These are phyloP conservation scores for Drosophila quinaria DNA, from an alignment of 2,888 invertebrate species.

Conservation along the genomic window DNA sequence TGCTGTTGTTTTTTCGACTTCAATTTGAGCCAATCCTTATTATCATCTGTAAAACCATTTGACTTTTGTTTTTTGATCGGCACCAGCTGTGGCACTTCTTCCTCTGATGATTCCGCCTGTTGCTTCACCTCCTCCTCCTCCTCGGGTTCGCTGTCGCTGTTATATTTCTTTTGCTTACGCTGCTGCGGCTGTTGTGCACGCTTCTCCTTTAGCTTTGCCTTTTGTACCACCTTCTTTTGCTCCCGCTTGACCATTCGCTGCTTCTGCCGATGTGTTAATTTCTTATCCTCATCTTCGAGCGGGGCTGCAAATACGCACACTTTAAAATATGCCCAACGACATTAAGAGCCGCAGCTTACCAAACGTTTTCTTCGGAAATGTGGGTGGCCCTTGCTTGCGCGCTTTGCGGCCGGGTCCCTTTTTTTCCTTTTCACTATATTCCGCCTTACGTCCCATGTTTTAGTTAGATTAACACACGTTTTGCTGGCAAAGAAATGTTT, in stretches of 20 bases:
- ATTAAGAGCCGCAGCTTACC: conserved; percentile 66
- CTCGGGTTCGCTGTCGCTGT: conserved; percentile 81
- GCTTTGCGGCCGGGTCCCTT: conserved; percentile 95
- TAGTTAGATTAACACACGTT: conserved; percentile 12
- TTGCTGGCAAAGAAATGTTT: conserved; percentile 18
- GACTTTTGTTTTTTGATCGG: conserved; percentile 43
- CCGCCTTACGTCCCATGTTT: conserved; percentile 94
- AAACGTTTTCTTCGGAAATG: conserved; percentile 83
- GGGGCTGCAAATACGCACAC: conserved; percentile 76
- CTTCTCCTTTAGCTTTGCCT: conserved; percentile 76
- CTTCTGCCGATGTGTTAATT: conserved; percentile 90
- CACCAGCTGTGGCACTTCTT: conserved; percentile 51
- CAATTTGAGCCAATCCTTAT: conserved; percentile 89
- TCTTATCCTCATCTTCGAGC: conserved; percentile 86
- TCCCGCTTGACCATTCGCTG: conserved; percentile 89
- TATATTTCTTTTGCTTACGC: conserved; percentile 74
- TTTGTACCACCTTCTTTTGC: conserved; percentile 86
- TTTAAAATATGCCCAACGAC: not conserved
- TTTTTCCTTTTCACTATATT: conserved; percentile 91
- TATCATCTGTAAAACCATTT: conserved; percentile 90
- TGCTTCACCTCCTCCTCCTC: conserved; percentile 55
- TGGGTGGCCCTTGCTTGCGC: conserved; percentile 94
- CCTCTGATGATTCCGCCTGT: conserved; percentile 64
- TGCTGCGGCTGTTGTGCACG: conserved; percentile 36
- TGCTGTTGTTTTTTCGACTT: conserved; percentile 85